Evolutionary conservation across 2,888 invertebrate species (phyloP).

Genomic region (Crossocerus cetratus): DNA sequence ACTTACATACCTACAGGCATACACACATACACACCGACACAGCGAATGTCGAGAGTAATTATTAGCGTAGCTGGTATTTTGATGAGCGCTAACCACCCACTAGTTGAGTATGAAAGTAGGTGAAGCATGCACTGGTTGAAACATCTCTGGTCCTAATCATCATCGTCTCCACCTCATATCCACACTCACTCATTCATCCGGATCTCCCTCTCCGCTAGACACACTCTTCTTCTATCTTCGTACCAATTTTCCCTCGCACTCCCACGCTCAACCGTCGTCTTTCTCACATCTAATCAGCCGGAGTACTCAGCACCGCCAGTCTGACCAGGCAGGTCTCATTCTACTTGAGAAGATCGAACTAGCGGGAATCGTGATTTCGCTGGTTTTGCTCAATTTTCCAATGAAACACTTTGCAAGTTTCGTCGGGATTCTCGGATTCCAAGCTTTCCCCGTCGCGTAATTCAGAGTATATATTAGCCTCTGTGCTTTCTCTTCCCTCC

Average conservation of each 20-base stretch:
- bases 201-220: slow-evolving; percentile 29
- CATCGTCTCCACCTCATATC: slow-evolving; percentile 3
- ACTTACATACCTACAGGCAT: slow-evolving; percentile 9
- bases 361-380: slow-evolving; percentile 16
- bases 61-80: slow-evolving; percentile 63
- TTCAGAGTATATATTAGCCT: too few relatives aligned
- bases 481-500: not conserved
- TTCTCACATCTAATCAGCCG: not conserved
- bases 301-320: not conserved
- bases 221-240: slow-evolving; percentile 7
- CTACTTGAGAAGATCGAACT: too few relatives aligned
- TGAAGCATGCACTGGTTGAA: slow-evolving; percentile 71
- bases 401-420: not conserved
- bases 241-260: slow-evolving; percentile 1
- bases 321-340: not conserved
- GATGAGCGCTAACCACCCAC: slow-evolving; percentile 61
- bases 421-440: slow-evolving; percentile 12
- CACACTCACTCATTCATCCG: slow-evolving; percentile 5
- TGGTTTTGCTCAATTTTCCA: slow-evolving; percentile 4
- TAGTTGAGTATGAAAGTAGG: slow-evolving; percentile 70
- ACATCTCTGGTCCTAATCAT: slow-evolving; percentile 56
- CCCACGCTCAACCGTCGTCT: not conserved
- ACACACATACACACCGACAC: slow-evolving; percentile 27
- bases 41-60: slow-evolving; percentile 64
- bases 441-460: too few relatives aligned